A percentile compares a stretch with the other conserved stretches of the same genome.
phyloP scores from a whole-genome alignment of 2,113 vertebrate genomes.

The Acrocephalus kingi region DNA sequence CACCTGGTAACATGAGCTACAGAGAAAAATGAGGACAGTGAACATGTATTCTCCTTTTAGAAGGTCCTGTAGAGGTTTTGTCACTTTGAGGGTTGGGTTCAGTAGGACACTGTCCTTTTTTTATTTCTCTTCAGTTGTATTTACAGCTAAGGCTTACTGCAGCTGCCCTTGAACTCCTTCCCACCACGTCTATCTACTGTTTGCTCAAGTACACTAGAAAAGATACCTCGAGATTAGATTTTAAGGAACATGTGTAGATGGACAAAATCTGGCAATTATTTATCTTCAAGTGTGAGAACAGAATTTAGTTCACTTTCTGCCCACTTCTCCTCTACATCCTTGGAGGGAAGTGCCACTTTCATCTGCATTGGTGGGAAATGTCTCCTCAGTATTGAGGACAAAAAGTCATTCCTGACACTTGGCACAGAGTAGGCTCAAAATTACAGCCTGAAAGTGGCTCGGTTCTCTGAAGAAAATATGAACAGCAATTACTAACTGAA shows the following conservation, averaged over 20 bases:
- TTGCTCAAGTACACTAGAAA: not conserved
- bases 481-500: not conserved
- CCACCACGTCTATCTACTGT: not conserved
- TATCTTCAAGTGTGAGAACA: not conserved
- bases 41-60: not conserved
- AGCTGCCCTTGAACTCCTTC: not conserved
- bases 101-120: not conserved
- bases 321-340: not conserved
- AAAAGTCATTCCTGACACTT: not conserved
- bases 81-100: not conserved
- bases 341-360: not conserved
- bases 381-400: not conserved
- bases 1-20: not conserved
- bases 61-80: not conserved
- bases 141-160: not conserved
- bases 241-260: not conserved
- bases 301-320: not conserved
- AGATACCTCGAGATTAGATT: not conserved
- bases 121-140: not conserved
- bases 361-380: not conserved
- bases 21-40: not conserved
- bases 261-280: not conserved
- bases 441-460: not conserved
- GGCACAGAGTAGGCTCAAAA: constrained; percentile 8
- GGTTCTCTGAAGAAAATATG: not conserved